Base-by-base conservation (phyloP, 2,888 invertebrate species). In the Bellardia pandia region DNA sequence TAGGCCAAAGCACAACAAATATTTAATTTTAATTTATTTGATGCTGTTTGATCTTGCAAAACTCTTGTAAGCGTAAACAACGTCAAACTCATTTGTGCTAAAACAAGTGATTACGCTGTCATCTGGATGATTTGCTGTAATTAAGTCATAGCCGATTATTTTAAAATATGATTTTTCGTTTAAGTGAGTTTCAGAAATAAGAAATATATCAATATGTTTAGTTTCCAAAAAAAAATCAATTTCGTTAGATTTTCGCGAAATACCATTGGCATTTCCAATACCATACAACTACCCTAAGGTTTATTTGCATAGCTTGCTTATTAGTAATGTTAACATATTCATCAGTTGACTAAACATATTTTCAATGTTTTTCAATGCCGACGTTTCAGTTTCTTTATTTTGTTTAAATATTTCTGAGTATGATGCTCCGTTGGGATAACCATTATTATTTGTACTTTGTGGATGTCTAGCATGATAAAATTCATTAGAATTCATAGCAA, bases 301-400 rank as follows among this genome's bases (percentile, higher is more conserved):
- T 56, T 56, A 56, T 56, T 56, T 56, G 5, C 56, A 23, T 56
- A 56, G 6, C 7, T 56, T 56, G 56, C 16, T 23, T 56, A 23
- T 16, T 56, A 16, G 16, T 16, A 56, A 4, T 16, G 56, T 16
- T 16, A 56, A 8, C 56, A 56, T 23, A 16, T 16, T 23, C 56
- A 16, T 16, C 1, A 56, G 16, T 33, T 69, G 69, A 37, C 23
- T 7, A 14, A 40, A 16, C 58, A 30, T 42, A 72, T 30, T 42
- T 72, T 72, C 30, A 58, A 58, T 72, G 58, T 72, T 42, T 42
- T 42, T 42, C 9, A 42, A 9, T 42, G 42, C 42, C n/a, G 11
- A 11, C 2, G 62, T 48, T 62, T 75, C 48, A 75, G 33, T 75
- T 75, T 60, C 42, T 75, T 75, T 40, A 9, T 71, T 74, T 58